Percentiles rank a stretch among this genome's conserved stretches.
Evolutionary conservation across 2,113 vertebrate species (phyloP).

Genomic region (Ochotona curzoniae): DNA sequence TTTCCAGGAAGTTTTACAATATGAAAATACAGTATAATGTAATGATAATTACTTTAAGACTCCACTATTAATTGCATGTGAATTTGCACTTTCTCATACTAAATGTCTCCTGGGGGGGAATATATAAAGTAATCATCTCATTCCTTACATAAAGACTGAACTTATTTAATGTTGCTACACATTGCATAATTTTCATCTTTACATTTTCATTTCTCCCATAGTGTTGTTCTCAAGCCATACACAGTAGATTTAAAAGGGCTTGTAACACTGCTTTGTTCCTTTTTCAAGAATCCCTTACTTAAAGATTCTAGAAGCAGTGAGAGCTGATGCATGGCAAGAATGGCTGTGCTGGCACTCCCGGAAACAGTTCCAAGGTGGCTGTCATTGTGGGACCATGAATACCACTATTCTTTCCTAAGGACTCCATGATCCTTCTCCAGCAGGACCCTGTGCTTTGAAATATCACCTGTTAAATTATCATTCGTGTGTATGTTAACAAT

Average conservation of each 20-base stretch:
- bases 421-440: neutral
- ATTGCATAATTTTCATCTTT: neutral
- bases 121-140: conserved; percentile 33
- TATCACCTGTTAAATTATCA: neutral
- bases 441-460: neutral
- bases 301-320: neutral
- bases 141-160: conserved; percentile 10
- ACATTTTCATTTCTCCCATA: neutral
- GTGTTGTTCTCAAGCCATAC: conserved; percentile 31
- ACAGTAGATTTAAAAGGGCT: conserved; percentile 29
- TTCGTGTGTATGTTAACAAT: neutral
- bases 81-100: neutral
- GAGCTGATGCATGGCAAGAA: neutral
- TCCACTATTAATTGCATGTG: neutral
- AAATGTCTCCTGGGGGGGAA: neutral
- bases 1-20: neutral
- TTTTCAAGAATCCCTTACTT: neutral
- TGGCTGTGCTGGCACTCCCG: neutral
- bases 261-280: neutral
- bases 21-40: neutral
- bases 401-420: neutral
- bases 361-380: neutral
- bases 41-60: neutral
- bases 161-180: too few relatives aligned
- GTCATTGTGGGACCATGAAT: neutral